Evolutionary conservation across 2,888 invertebrate genomes (phyloP), one percentile per base, ranked within the genome.

Genomic region (Steinernema hermaphroditum): DNA sequence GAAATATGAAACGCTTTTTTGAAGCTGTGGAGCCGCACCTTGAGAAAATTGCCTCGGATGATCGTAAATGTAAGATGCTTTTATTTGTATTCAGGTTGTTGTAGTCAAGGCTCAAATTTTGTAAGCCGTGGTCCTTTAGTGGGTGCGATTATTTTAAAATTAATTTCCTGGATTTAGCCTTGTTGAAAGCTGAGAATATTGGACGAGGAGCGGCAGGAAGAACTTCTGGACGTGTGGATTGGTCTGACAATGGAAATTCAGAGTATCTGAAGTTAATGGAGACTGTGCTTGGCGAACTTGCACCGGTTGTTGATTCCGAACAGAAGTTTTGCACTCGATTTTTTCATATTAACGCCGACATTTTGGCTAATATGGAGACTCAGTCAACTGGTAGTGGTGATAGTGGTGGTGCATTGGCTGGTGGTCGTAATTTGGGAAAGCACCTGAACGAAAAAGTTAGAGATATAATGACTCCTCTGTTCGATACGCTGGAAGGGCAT

Each of bases 241-340:
- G 69, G 43, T 37, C 69, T 19, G 62, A 41, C 27, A 2, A 37
- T 9, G 46, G 34, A 19, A 19, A 54, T 27, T 73, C 54, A 27
- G 68, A 44, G 37, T 75, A 76, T 27, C 43, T 68, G 29, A 49
- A 92, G 75, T 90, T 93, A 70, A 89, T 94, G 74, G 93, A 94
- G 87, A 91, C 92, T 88, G 93, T 95, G 71, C 89, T 98, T 74
- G 92, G 92, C 19, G 92, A 94, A 86, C 90, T 96, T 77, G 94
- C 95, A 87, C 93, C 93, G 2, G 91, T 94, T 72, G 95, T 96
- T 86, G 90, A 95, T 78, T 92, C 93, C 29, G 97, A 97, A 87
- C 96, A 96, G 88, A 92, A 94, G 80, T 97, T 97, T 88, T 96
- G 95, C 87, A 91, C 93, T 22, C 90, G 91, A 76, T 97, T 96